Base-by-base conservation (phyloP, 2,113 vertebrate genomes). In the Lagenorhynchus albirostris region DNA sequence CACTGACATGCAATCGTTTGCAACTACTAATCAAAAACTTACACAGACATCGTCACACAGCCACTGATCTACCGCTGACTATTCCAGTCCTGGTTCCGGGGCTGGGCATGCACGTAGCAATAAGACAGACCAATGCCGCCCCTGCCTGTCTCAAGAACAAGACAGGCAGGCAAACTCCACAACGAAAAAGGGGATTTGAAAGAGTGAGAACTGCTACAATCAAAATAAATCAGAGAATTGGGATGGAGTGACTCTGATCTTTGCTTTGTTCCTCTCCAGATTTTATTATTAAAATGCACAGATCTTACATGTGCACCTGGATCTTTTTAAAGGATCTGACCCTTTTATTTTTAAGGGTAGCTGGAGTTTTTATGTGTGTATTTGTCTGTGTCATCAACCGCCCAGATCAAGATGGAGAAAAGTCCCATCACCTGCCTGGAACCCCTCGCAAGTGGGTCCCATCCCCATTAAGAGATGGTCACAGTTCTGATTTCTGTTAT, bases 221-320 rank as follows among this genome's bases (percentile, higher is more conserved):
- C n/a, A 38, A 33, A 65, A 41, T 31, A 80, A 76, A 84, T 33
- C 53, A 53, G 63, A 62, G 21, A 87, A 68, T 47, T n/a, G 60
- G 47, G 70, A 44, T 58, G 50, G 33, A 55, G 17, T 13, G n/a
- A 47, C 70, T 41, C 67, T 23, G 55, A 84, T 76, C 23, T 12
- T 80, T 79, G 74, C 68, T 82, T 91, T 50, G 33, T 71, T 71
- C 71, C 38, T 47, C 26, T 79, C 50, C n/a, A 92, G 55, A 63
- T 63, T n/a, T 71, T 70, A 70, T 41, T 44, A 55, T 38, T 44
- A 44, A 55, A 83, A 62, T 83, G 60, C 17, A 36, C 25, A 14
- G 55, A 53, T 53, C 33, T 81, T 74, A 8, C 33, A 50, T 15
- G 41, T 80, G 29, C 33, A 79, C 60, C 13, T 23, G 65, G 26